Conservation (phyloP, 2,888 invertebrate genomes). For the Beris chalybata region DNA sequence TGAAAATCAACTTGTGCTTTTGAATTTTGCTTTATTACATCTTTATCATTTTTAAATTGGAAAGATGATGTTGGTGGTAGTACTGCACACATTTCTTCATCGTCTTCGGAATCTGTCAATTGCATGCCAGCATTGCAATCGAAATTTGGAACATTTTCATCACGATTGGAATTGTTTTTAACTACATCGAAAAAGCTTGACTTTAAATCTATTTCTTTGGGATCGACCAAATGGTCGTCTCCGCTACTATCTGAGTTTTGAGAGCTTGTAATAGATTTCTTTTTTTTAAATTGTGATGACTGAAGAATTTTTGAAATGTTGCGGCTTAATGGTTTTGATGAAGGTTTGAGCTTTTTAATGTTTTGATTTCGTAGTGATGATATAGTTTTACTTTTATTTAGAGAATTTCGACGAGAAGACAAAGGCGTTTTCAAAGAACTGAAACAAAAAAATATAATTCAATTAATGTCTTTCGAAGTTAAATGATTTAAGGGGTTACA, state of each 20-base stretch:
- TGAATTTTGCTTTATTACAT: slow-evolving; percentile 56
- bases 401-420: slow-evolving; percentile 7
- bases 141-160: slow-evolving; percentile 45
- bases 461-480: no score
- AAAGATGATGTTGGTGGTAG: background rate
- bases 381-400: background rate
- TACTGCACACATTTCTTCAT: slow-evolving; percentile 22
- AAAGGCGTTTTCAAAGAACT: slow-evolving; percentile 1
- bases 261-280: slow-evolving; percentile 26
- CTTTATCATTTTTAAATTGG: slow-evolving; percentile 38
- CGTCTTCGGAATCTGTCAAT: slow-evolving; percentile 46
- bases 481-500: no score
- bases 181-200: slow-evolving; percentile 59
- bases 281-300: slow-evolving; percentile 23
- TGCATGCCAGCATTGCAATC: slow-evolving; percentile 53
- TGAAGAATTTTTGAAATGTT: slow-evolving; percentile 15
- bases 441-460: background rate
- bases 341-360: slow-evolving; percentile 52
- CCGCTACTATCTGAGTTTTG: slow-evolving; percentile 57
- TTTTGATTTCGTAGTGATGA: slow-evolving; percentile 41
- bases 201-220: slow-evolving; percentile 60
- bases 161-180: slow-evolving; percentile 37
- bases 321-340: slow-evolving; percentile 40
- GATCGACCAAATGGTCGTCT: slow-evolving; percentile 60
- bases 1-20: slow-evolving; percentile 59